Base-by-base conservation (phyloP, 2,888 invertebrate genomes). In the Rhagonycha fulva region DNA sequence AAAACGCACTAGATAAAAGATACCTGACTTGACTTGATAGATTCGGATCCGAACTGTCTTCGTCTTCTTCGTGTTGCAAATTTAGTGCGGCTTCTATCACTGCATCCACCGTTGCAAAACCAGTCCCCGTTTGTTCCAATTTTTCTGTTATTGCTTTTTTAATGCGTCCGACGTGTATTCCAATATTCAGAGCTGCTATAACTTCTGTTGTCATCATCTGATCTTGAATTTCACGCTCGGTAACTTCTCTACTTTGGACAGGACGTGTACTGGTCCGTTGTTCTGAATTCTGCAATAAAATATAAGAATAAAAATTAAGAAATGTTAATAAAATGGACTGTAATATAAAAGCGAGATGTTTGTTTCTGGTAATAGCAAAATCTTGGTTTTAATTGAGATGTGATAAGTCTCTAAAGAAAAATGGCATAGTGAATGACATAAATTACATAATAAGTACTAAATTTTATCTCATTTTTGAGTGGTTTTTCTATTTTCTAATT, bases 41-140 rank as follows among this genome's bases (percentile, higher is more conserved):
- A 60, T 79, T 77, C 11, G 77, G 9, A 76, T 92, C 91, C 79
- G 91, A 90, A 80, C 88, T 88, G 10, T 71, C 67, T 73, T 85
- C 89, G 71, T 91, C 91, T 83, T 94, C 93, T 80, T 90, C 90
- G 72, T 91, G 86, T 85, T 93, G 93, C 68, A 92, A 90, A 83
- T 92, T 92, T 26, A 95, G 87, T 4, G 94, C 93, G 9, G 94
- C 94, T 84, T 94, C 92, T 66, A 95, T 92, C 7, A 95, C 87
- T 24, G 93, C 92, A 83, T 94, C 94, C 0, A 93, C 90, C n/a
- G 91, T 91, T 12, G 89, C 88, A 86, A 93, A 95, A 0, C 93
- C 91, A 66, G 89, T 83, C 0, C 95, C 95, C 82, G 89, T 86
- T 70, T 86, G 87, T 78, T 90, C 89, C 72, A 93, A 83, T 84